Evolutionary conservation across 64 coral and sea anemone genomes (phyloP).

Genomic region (Dendronephthya gigantea): DNA sequence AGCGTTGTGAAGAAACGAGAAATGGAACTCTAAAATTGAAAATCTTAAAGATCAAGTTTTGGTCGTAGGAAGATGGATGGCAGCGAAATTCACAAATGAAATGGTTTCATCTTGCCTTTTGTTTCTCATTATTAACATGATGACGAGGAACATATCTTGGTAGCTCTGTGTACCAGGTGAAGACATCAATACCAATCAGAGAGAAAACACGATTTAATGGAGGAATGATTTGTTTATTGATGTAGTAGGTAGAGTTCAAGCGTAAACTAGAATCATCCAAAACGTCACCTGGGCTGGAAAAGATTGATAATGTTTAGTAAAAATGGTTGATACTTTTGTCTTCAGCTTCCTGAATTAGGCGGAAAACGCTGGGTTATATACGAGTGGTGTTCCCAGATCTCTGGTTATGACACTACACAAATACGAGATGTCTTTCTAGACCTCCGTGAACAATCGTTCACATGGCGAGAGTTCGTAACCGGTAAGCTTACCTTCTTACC

Average conservation of each 20-base stretch:
- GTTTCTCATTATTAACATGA: conserved; percentile 16
- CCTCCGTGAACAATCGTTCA: neutral
- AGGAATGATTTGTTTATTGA: conserved; percentile 84
- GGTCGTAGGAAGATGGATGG: too few species aligned
- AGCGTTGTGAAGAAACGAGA: conserved; percentile 86
- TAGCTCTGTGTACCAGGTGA: conserved; percentile 63
- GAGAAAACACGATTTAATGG: conserved; percentile 74
- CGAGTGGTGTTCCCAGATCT: too few species aligned
- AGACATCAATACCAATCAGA: conserved; percentile 68
- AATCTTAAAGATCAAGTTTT: too few species aligned
- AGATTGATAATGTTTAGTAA: neutral
- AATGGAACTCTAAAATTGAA: conserved; percentile 54
- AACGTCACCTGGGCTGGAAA: conserved; percentile 59
- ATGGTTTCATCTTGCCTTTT: conserved; percentile 32
- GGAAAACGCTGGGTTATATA: too few species aligned
- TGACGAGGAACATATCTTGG: conserved; percentile 59
- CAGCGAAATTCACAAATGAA: neutral
- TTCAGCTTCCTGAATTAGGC: neutral
- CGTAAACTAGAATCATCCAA: conserved; percentile 65
- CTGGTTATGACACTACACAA: too few species aligned
- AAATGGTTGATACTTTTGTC: neutral
- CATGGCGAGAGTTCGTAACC: too few species aligned
- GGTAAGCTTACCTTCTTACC: conserved; percentile 64
- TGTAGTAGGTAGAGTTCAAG: conserved; percentile 81
- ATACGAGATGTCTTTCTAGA: neutral